Percentiles rank a stretch among this genome's conserved stretches.
Conservation (phyloP, 2,797 vertebrate species). For the Apodemus agrarius region DNA sequence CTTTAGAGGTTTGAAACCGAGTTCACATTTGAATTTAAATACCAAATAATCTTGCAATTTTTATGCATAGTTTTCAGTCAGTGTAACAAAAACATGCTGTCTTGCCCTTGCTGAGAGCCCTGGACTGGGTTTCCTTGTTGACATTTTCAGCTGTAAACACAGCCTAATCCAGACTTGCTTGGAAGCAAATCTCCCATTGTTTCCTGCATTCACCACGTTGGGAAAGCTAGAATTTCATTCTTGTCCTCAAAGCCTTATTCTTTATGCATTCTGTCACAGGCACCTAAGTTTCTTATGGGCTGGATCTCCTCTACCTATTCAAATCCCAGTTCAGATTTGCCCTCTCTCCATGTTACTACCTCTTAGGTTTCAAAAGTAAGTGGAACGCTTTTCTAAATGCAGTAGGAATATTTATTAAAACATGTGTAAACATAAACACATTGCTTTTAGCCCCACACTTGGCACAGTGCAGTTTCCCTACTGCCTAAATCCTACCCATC, state of each 20-base stretch:
- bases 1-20: constrained; percentile 84
- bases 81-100: constrained; percentile 89
- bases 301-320: not conserved
- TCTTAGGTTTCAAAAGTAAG: constrained; percentile 44
- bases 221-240: constrained; percentile 78
- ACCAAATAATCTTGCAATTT: constrained; percentile 88
- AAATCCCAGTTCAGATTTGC: not conserved
- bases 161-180: constrained; percentile 83
- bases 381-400: not conserved
- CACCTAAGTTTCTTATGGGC: not conserved
- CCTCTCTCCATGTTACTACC: constrained; percentile 6
- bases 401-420: constrained; percentile 22
- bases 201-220: constrained; percentile 75
- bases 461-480: not conserved
- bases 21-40: constrained; percentile 88
- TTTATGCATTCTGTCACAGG: constrained; percentile 59
- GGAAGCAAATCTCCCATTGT: constrained; percentile 85
- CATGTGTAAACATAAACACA: not conserved
- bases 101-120: constrained; percentile 85
- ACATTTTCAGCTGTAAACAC: constrained; percentile 89
- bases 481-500: not conserved
- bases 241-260: constrained; percentile 77
- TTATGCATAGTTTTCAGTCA: constrained; percentile 89
- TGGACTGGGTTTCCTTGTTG: constrained; percentile 87
- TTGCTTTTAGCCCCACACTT: not conserved